These are phyloP conservation scores for Dyspetes luteomarginatus DNA, from an alignment of 2,888 invertebrate species.

Conservation along the genomic window DNA sequence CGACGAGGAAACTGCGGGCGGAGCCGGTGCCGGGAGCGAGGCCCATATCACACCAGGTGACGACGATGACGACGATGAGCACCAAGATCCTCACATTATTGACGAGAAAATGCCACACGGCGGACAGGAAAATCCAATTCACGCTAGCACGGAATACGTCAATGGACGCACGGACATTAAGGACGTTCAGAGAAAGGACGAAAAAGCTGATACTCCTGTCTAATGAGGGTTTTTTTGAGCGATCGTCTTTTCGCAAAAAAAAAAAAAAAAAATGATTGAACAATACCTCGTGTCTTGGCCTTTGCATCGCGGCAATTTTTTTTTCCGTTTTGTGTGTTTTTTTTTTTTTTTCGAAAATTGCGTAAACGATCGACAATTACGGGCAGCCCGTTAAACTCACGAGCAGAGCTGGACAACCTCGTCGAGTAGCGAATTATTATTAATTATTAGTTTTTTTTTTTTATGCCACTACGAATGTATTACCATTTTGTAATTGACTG, in stretches of 20 bases:
- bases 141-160: conserved; percentile 86
- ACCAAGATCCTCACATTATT: conserved; percentile 81
- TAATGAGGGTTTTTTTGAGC: conserved; percentile 78
- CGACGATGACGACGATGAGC: conserved; percentile 80
- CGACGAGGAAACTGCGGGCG: conserved; percentile 85
- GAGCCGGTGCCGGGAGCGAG: conserved; percentile 86
- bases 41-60: conserved; percentile 86
- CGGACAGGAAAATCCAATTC: conserved; percentile 83
- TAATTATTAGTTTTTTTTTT: conserved; percentile 38
- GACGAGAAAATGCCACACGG: conserved; percentile 82
- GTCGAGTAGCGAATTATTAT: conserved; percentile 59
- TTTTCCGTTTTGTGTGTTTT: conserved; percentile 15
- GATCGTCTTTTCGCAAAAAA: no score
- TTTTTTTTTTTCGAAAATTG: not conserved
- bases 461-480: conserved; percentile 8
- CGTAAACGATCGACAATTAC: not conserved
- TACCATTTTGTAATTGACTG: no score
- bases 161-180: conserved; percentile 85
- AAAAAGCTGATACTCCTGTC: conserved; percentile 85
- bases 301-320: conserved; percentile 51
- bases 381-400: conserved; percentile 17
- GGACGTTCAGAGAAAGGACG: conserved; percentile 85
- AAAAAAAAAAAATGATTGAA: conserved; percentile 31
- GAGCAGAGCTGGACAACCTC: conserved; percentile 60
- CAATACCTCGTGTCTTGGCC: conserved; percentile 61